Evolutionary conservation across 2,888 invertebrate species (phyloP).

Genomic region (Noctua pronuba): DNA sequence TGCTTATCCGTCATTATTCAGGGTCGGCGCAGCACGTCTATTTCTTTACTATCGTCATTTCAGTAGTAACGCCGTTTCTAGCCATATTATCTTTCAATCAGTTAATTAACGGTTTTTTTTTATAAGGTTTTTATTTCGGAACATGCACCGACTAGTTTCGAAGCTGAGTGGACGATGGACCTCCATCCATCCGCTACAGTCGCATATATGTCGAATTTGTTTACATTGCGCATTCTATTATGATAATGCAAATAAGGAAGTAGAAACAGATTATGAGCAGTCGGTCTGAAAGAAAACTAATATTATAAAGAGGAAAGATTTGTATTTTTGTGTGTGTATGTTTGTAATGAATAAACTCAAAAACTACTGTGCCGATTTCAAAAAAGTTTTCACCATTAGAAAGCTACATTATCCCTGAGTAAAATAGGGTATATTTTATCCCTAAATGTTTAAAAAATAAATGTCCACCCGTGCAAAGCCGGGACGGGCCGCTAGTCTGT

Average conservation of each 20-base stretch:
- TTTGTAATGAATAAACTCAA: too few species aligned
- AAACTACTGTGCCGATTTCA: too few species aligned
- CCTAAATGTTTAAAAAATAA: too few species aligned
- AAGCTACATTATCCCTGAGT: too few species aligned
- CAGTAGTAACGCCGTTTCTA: not conserved
- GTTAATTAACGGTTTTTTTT: not conserved
- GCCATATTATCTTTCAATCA: not conserved
- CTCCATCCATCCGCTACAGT: too few species aligned
- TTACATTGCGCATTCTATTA: not conserved
- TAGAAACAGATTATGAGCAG: not conserved
- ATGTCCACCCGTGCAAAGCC: too few species aligned
- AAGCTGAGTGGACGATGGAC: too few species aligned
- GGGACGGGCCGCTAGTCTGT: too few species aligned
- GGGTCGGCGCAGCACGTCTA: not conserved
- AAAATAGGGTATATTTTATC: too few species aligned
- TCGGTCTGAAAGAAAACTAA: not conserved
- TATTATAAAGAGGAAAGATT: too few species aligned
- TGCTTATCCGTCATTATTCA: not conserved
- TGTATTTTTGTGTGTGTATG: too few species aligned
- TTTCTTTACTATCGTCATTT: not conserved
- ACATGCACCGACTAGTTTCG: not conserved
- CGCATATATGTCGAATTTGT: not conserved
- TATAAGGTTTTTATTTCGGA: not conserved
- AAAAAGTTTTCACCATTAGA: too few species aligned
- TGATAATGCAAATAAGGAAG: slow-evolving; percentile 15